Evolutionary conservation across 2,888 invertebrate genomes (phyloP), one percentile per base, ranked within the genome.

Genomic region (Pseudococcus viburni): DNA sequence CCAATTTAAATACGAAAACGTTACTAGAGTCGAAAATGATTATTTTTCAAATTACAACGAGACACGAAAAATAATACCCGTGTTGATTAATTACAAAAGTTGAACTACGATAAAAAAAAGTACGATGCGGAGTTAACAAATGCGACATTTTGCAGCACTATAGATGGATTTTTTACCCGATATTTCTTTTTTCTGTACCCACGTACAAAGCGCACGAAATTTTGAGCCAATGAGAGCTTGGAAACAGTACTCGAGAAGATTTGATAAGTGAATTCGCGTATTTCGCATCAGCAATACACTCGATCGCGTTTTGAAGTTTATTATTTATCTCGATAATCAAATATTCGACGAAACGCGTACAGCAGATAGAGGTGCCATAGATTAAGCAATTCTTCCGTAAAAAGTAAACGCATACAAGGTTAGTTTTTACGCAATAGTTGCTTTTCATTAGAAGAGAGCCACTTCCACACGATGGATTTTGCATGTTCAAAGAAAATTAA

Each of bases 401-500:
- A 68, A 68, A 68, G 68, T 68, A 15, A 8, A 42, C 42, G 42
- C 42, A 26, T 26, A 68, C 22, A 68, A 26, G 68, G 55, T 55
- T 55, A 68, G 68, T 68, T 68, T 68, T 26, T 22, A 68, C 68
- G 68, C 68, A 26, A 26, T 68, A 55, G 55, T n/a, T 55, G 55
- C 55, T 55, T 68, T 68, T 68, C 22, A 68, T 68, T 68, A 68
- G 68, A 42, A 33, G 42, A 68, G 68, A 68, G 22, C 68, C 68
- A 22, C 68, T 68, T 68, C 12, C 68, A 68, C 22, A 26, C 22
- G 26, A 68, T 68, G 68, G 26, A 68, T 26, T 68, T 68, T 26
- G 68, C 68, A 68, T 68, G 26, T 68, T 68, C 68, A 68, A 68
- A 26, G 68, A 26, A 68, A 68, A 68, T 68, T 68, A 68, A 68